These are phyloP conservation scores for Drosophila albomicans DNA, from an alignment of 1,140 invertebrate species.

Conservation along the genomic window DNA sequence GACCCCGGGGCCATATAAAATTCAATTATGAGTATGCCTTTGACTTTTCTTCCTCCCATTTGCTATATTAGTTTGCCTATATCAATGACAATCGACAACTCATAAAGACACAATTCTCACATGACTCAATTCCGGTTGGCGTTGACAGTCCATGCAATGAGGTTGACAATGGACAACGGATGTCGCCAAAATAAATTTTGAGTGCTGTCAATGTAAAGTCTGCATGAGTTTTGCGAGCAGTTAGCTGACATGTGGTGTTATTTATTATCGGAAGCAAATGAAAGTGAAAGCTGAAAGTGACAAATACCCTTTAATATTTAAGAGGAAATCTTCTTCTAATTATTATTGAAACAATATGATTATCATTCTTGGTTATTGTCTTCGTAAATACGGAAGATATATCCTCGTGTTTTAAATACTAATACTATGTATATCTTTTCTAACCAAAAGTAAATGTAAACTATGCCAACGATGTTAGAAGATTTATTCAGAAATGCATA, in stretches of 20 bases:
- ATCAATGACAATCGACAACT: constrained; percentile 54
- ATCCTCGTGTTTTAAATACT: too few relatives aligned
- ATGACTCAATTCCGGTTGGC: constrained; percentile 63
- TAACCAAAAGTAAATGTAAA: too few relatives aligned
- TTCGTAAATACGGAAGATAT: too few relatives aligned
- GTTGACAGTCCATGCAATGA: constrained; percentile 14
- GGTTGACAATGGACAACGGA: constrained; percentile 40
- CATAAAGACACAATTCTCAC: constrained; percentile 57
- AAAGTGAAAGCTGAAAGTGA: not conserved
- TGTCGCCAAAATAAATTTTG: constrained; percentile 56
- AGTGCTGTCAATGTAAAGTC: constrained; percentile 26
- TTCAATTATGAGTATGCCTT: constrained; percentile 61
- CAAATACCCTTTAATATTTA: not conserved
- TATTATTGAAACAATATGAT: too few relatives aligned
- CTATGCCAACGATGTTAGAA: too few relatives aligned
- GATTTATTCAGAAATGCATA: too few relatives aligned
- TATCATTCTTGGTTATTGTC: too few relatives aligned
- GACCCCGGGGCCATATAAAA: constrained; percentile 71
- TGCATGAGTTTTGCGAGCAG: constrained; percentile 35
- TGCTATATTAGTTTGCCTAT: constrained; percentile 29
- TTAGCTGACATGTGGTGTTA: constrained; percentile 59
- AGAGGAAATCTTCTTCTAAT: too few relatives aligned
- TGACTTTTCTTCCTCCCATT: constrained; percentile 11
- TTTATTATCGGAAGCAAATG: constrained; percentile 29
- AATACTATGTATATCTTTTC: too few relatives aligned